Base-by-base conservation (phyloP, 2,888 invertebrate species). In the Syrphus vitripennis region DNA sequence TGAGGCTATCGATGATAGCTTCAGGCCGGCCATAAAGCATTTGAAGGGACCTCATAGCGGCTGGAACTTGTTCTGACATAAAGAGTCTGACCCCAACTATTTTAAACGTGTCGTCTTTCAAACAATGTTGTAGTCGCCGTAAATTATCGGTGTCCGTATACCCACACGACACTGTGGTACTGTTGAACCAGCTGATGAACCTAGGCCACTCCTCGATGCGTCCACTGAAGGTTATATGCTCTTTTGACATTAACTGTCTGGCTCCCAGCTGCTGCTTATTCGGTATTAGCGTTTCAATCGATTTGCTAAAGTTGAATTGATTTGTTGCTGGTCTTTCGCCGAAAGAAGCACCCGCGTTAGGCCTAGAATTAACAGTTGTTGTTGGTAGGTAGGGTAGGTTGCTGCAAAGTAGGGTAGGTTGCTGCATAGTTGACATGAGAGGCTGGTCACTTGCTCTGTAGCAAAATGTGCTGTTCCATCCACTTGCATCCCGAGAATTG, bases 151-250 rank as follows among this genome's bases (percentile, higher is more conserved):
- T 24, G 42, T 61, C 24, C 21, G 61, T 37, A 21, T 61, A 61
- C 2, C 61, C 40, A 7, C 61, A 24, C 14, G 61, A 7, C 0
- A 16, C 14, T 19, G 48, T 74, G 2, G 61, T 34, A 10, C 63
- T 74, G 7, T 61, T 40, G 34, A 24, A 74, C 50, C 34, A 50
- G 26, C 61, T 50, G 7, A 75, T 61, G 26, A 74, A 74, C n/a
- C 21, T 29, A 14, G 75, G 65, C 65, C 55, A 75, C 26, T 75
- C 75, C 14, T 75, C 40, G 14, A 26, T 14, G 9, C 29, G 24
- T 4, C 72, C 31, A n/a, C 31, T 42, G 26, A 55, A 40, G 7
- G 37, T 34, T 10, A 71, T 7, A 4, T 53, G 29, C 12, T 69
- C 53, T 14, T 55, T 70, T 12, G 42, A 19, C 70, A 55, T 70